phyloP scores from a whole-genome alignment of 2,888 invertebrate species.

The Diaphora mendica region DNA sequence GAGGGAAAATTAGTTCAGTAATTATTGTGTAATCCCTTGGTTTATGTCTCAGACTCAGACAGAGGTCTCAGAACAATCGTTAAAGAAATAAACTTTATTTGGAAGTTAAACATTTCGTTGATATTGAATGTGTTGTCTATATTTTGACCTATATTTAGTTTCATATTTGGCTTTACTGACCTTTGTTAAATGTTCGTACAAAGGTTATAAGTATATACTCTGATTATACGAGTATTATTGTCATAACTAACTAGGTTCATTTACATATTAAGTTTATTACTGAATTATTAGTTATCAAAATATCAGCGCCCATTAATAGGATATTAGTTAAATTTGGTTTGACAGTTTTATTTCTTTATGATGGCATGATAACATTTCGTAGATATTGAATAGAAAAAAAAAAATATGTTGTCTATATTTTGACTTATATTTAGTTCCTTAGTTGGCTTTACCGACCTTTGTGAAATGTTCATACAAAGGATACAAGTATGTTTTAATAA shows the following conservation, averaged over 20 bases:
- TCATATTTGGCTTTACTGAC: not conserved
- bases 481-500: not conserved
- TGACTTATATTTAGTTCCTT: too few relatives aligned
- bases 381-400: too few relatives aligned
- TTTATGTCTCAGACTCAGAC: constrained; percentile 45
- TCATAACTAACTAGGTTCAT: constrained; percentile 7
- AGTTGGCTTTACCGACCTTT: not conserved
- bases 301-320: not conserved
- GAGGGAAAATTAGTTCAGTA: constrained; percentile 57
- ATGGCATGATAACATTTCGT: not conserved
- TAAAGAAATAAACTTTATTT: constrained; percentile 42
- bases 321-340: not conserved
- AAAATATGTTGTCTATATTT: too few relatives aligned
- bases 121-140: not conserved
- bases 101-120: constrained; percentile 3
- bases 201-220: not conserved
- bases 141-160: not conserved
- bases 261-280: constrained; percentile 5
- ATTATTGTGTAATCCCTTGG: constrained; percentile 52
- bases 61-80: constrained; percentile 40
- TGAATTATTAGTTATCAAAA: not conserved
- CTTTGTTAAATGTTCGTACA: not conserved
- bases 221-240: not conserved
- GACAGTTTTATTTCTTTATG: too few relatives aligned
- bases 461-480: not conserved